These are phyloP conservation scores for Drosophila pallidifrons DNA, from an alignment of 1,140 invertebrate genomes.

Conservation along the genomic window DNA sequence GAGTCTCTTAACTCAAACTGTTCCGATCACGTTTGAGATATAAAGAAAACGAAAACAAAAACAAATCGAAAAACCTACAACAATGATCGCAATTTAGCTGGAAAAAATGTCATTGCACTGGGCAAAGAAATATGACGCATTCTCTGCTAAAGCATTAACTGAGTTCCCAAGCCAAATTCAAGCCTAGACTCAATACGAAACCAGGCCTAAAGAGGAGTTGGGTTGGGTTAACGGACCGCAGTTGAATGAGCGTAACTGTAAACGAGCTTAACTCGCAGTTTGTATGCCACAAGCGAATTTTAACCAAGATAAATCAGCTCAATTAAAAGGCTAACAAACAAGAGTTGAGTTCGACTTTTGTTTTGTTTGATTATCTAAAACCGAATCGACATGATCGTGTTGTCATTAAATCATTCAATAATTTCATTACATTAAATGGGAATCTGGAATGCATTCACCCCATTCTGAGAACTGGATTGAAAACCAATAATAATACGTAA, in stretches of 20 bases:
- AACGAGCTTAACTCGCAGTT: slow-evolving; percentile 1
- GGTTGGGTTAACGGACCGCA: not conserved
- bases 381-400: not conserved
- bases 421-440: slow-evolving; percentile 6
- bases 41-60: slow-evolving; percentile 32
- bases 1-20: not conserved
- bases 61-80: not conserved
- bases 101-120: slow-evolving; percentile 9
- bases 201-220: not conserved
- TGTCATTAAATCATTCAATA: slow-evolving; percentile 14
- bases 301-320: slow-evolving; percentile 17
- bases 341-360: slow-evolving; percentile 5
- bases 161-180: not conserved
- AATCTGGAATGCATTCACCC: slow-evolving; percentile 7
- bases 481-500: no score
- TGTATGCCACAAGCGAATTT: not conserved
- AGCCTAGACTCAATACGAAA: not conserved
- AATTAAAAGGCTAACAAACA: slow-evolving; percentile 7
- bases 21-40: slow-evolving; percentile 62
- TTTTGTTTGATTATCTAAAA: not conserved
- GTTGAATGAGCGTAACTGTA: slow-evolving; percentile 9
- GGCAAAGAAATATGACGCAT: not conserved
- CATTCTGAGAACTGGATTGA: not conserved
- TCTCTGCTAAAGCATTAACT: not conserved
- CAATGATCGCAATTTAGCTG: slow-evolving; percentile 6